phyloP scores from a whole-genome alignment of 2,797 vertebrate genomes.

The Micrastur ruficollis region DNA sequence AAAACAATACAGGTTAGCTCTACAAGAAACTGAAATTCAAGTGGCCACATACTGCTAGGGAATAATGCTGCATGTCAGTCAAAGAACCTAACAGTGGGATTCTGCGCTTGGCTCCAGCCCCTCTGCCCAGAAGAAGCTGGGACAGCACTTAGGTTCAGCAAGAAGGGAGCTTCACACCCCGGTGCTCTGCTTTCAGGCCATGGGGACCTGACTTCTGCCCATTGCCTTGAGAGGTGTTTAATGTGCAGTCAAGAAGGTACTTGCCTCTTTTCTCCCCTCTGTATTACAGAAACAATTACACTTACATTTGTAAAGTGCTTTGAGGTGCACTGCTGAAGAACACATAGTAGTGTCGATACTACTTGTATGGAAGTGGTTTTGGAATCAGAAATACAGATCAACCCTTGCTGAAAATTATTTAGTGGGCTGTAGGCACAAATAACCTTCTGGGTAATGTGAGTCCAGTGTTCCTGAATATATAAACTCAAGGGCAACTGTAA shows the following conservation, averaged over 20 bases:
- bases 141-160: not conserved
- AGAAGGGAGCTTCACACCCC: not conserved
- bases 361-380: not conserved
- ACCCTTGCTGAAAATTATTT: not conserved
- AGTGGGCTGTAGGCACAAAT: not conserved
- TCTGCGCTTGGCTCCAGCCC: not conserved
- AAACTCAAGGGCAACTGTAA: not conserved
- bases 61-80: not conserved
- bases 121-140: not conserved
- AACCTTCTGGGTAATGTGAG: not conserved
- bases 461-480: not conserved
- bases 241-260: not conserved
- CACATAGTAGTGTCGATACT: not conserved
- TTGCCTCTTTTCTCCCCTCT: not conserved
- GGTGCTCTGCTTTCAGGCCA: not conserved
- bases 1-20: not conserved
- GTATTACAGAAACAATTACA: not conserved
- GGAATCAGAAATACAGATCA: not conserved
- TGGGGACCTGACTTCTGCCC: fast-evolving
- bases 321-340: not conserved
- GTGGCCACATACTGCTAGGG: not conserved
- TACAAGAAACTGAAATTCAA: not conserved
- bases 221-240: not conserved
- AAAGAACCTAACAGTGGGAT: fast-evolving
- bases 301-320: not conserved